phyloP scores from a whole-genome alignment of 2,797 vertebrate genomes.

The Morelia viridis region DNA sequence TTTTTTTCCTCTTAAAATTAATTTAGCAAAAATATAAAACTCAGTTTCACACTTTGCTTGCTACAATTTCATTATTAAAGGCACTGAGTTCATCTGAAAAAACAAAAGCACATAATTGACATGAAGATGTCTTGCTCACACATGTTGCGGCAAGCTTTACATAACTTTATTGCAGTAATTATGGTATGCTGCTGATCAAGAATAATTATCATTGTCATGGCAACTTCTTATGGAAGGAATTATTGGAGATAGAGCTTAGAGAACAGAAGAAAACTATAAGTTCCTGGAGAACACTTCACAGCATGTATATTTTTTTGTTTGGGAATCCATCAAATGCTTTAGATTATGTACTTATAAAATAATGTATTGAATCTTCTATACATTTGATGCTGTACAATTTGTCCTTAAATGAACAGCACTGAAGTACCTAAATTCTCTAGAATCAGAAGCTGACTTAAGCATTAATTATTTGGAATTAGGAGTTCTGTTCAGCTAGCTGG shows the following conservation, averaged over 20 bases:
- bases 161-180: constrained; percentile 67
- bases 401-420: not conserved
- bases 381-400: not conserved
- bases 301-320: accelerated
- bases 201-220: constrained; percentile 69
- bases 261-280: not conserved
- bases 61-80: constrained; percentile 48
- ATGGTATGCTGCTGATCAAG: constrained; percentile 68
- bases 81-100: constrained; percentile 15
- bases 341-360: not conserved
- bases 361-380: not conserved
- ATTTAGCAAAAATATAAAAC: constrained; percentile 46
- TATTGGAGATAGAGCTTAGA: constrained; percentile 33
- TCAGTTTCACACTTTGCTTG: constrained; percentile 44
- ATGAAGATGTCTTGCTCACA: constrained; percentile 56
- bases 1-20: constrained; percentile 23
- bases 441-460: not conserved
- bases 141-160: constrained; percentile 64
- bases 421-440: not conserved
- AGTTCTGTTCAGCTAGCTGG: not conserved
- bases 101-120: constrained; percentile 55
- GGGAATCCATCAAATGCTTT: constrained; percentile 1
- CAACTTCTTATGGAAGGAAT: constrained; percentile 51
- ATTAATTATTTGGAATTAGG: constrained; percentile 25
- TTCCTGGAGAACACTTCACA: constrained; percentile 14